Conservation (phyloP, 2,888 invertebrate genomes). For the Bombylius discolor region DNA sequence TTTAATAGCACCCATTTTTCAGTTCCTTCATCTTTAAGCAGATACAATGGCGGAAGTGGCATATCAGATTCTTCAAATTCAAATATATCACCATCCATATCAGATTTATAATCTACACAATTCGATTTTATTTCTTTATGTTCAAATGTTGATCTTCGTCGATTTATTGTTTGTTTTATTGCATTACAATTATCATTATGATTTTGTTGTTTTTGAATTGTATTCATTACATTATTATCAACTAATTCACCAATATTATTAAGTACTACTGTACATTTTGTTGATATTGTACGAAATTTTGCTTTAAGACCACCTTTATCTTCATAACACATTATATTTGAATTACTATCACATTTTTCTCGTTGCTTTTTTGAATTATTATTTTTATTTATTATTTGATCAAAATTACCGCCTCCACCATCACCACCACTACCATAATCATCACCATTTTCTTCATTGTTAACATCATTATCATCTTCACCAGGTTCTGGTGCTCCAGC, state of each 20-base stretch:
- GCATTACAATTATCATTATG: slow-evolving; percentile 12
- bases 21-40: slow-evolving; percentile 49
- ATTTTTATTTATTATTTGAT: neutral
- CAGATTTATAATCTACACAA: slow-evolving; percentile 14
- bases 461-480: slow-evolving; percentile 45
- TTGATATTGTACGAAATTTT: slow-evolving; percentile 18
- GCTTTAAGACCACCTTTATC: slow-evolving; percentile 4
- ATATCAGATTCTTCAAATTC: slow-evolving; percentile 72
- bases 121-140: slow-evolving; percentile 31
- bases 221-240: neutral
- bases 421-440: slow-evolving; percentile 22
- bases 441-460: slow-evolving; percentile 37
- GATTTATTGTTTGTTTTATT: slow-evolving; percentile 9
- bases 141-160: slow-evolving; percentile 2
- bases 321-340: slow-evolving; percentile 9
- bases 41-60: slow-evolving; percentile 68
- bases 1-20: slow-evolving; percentile 72
- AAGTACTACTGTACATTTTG: slow-evolving; percentile 20
- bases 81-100: slow-evolving; percentile 45
- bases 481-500: slow-evolving; percentile 33
- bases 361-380: neutral
- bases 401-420: neutral
- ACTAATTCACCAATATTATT: slow-evolving; percentile 17
- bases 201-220: too few relatives aligned
- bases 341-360: slow-evolving; percentile 13